Evolutionary conservation across 1,140 invertebrate genomes (phyloP), one percentile per base, ranked within the genome.

Genomic region (Meloidogyne hapla): DNA sequence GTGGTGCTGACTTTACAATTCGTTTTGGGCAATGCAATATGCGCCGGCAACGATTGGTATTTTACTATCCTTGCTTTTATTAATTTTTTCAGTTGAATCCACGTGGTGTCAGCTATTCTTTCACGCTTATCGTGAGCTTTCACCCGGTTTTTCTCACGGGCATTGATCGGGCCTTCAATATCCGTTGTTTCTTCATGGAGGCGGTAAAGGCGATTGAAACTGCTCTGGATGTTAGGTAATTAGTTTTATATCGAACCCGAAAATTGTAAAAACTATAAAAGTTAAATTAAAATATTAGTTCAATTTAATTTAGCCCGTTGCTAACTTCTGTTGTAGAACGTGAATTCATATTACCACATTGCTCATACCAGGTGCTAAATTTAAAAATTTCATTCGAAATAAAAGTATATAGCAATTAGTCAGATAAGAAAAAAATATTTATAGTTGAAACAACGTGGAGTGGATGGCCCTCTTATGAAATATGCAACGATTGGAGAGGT

Each of bases 21-120:
- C 78, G 79, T 28, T 86, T 86, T 69, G 85, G 85, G 38, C 83
- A 80, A 10, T 86, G 85, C 56, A 87, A 87, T 33, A 86, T 86
- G 85, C 72, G 85, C 1, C 48, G 84, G 25, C 84, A 86, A 68
- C 33, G 84, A 70, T 77, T 81, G n/a, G 83, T 83, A 23, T 21
- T 83, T 21, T 18, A 33, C 0, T 38, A 25, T 28, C 28, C n/a
- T 33, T 5, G 10, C 40, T 28, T 28, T 38, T 26, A 77, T 18
- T 25, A 33, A 4, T 15, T 23, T n/a, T 13, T 69, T 84, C 63
- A 84, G 82, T 75, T 86, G 15, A 85, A 84, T 74, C 85, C 85
- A 9, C 76, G 85, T 33, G 85, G 85, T 33, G 84, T 86, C 2
- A 73, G 78, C 15, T 86, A 83, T 61, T 83, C 76, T 25, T 86